A percentile compares a stretch with the other conserved stretches of the same genome.
Evolutionary conservation across 2,113 vertebrate genomes (phyloP).

Genomic region (Gallinago paraguaiae): DNA sequence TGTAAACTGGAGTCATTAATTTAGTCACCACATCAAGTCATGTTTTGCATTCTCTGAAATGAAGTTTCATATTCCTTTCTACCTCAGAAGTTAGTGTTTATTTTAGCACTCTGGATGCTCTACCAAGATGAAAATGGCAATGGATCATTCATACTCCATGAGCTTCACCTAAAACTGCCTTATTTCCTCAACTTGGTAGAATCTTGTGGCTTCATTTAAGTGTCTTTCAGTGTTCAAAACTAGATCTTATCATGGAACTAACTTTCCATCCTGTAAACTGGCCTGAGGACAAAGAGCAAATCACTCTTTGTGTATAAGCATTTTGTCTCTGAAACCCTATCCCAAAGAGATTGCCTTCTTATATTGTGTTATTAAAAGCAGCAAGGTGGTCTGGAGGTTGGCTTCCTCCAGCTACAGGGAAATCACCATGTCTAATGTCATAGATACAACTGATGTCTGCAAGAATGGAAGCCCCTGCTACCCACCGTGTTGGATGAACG

Average conservation of each 20-base stretch:
- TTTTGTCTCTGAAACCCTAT: not conserved
- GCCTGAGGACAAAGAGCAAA: not conserved
- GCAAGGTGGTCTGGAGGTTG: not conserved
- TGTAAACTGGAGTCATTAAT: not conserved
- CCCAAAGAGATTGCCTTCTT: not conserved
- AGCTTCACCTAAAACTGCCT: not conserved
- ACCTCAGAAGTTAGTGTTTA: not conserved
- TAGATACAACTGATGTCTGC: not conserved
- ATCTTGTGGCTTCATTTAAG: not conserved
- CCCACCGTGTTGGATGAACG: not conserved
- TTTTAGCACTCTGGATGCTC: not conserved
- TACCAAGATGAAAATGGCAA: not conserved
- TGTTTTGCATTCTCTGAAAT: not conserved
- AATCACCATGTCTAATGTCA: not conserved
- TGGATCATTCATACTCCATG: not conserved
- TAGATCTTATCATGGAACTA: not conserved
- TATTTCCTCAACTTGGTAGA: not conserved
- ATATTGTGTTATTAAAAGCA: not conserved
- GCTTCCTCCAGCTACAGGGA: not conserved
- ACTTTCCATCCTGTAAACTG: not conserved
- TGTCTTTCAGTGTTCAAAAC: not conserved
- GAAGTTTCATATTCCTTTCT: not conserved
- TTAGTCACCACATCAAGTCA: not conserved
- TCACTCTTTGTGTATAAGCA: not conserved
- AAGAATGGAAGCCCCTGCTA: not conserved